Percentiles rank a stretch among this genome's conserved stretches.
phyloP scores from a whole-genome alignment of 2,888 invertebrate genomes.

The Calameuta idolon region DNA sequence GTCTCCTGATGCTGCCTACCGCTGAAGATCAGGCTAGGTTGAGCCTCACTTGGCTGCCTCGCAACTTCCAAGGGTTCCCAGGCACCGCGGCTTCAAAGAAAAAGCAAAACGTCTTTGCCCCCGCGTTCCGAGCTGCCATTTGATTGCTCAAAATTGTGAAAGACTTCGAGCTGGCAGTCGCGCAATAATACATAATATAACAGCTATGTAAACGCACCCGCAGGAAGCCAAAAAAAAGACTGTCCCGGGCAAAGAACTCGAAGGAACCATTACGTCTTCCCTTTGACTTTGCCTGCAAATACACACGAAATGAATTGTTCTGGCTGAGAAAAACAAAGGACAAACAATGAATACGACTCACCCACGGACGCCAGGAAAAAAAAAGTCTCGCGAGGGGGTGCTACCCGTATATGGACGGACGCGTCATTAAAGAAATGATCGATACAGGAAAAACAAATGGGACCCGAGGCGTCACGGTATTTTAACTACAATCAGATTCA shows the following conservation, averaged over 20 bases:
- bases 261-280: neutral
- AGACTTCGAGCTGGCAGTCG: slow-evolving; percentile 24
- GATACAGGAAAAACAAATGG: neutral
- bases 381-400: neutral
- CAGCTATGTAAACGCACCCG: slow-evolving; percentile 39
- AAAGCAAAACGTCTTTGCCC: slow-evolving; percentile 42
- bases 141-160: slow-evolving; percentile 51
- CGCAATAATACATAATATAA: slow-evolving; percentile 40
- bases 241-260: neutral
- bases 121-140: slow-evolving; percentile 48
- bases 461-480: neutral
- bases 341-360: neutral
- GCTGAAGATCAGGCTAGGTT: slow-evolving; percentile 15
- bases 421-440: neutral
- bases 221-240: slow-evolving; percentile 4
- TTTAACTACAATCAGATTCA: neutral
- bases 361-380: neutral
- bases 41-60: slow-evolving; percentile 53
- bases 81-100: slow-evolving; percentile 56
- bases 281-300: neutral
- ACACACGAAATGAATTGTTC: neutral
- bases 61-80: slow-evolving; percentile 42
- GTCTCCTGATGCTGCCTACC: neutral
- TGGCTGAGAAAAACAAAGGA: neutral
- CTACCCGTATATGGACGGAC: neutral